Evolutionary conservation across 1,140 invertebrate genomes (phyloP).

Genomic region (Trichonephila clavata): DNA sequence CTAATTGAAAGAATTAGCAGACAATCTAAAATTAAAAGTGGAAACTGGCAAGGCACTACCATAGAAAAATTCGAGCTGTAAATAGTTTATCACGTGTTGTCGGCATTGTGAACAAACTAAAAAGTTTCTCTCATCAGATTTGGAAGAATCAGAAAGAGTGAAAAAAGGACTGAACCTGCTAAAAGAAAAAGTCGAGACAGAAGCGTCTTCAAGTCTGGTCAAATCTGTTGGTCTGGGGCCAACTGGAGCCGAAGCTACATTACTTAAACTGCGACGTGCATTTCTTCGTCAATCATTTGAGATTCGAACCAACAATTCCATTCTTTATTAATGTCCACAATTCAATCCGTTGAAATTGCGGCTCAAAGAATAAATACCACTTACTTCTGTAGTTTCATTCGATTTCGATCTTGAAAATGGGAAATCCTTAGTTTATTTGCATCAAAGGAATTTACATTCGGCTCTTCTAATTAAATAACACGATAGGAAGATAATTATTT

Average conservation of each 20-base stretch:
- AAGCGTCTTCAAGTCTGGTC: slow-evolving; percentile 49
- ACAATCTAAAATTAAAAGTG: background rate
- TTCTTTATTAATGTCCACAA: background rate
- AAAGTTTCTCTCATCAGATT: background rate
- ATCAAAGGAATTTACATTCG: too few species aligned
- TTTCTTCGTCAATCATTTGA: slow-evolving; percentile 1
- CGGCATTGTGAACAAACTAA: background rate
- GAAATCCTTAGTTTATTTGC: too few species aligned
- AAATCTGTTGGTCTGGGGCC: slow-evolving; percentile 34
- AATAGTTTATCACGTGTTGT: slow-evolving; percentile 14
- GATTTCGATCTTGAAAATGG: too few species aligned
- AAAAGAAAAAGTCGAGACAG: background rate
- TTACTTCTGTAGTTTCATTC: background rate
- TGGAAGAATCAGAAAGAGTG: slow-evolving; percentile 5
- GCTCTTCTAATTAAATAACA: too few species aligned
- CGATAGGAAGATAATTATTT: too few species aligned
- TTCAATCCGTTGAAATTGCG: background rate
- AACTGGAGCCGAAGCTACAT: slow-evolving; percentile 14
- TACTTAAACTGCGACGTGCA: background rate
- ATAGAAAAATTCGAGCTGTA: slow-evolving; percentile 1
- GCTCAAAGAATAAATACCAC: background rate
- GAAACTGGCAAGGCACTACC: background rate
- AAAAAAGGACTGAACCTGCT: slow-evolving; percentile 26
- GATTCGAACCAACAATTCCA: background rate
- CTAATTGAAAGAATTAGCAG: background rate